Base-by-base conservation (phyloP, 2,888 invertebrate genomes). In the Ethmia dodecea region DNA sequence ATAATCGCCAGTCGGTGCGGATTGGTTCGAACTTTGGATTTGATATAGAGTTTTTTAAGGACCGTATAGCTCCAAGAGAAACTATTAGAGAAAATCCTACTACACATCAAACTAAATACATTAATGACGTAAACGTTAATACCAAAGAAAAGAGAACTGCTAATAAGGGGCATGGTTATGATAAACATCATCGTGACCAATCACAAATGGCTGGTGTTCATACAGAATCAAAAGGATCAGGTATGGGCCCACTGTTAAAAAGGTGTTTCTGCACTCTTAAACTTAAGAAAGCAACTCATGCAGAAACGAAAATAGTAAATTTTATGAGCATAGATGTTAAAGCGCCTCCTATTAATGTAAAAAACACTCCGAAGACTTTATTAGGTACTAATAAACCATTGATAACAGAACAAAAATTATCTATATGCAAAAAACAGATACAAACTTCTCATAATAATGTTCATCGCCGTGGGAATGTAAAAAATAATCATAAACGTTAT, bases 251-350 rank as follows among this genome's bases (percentile, higher is more conserved):
- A 3, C 22, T 22, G 8, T 46, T 72, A 22, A 63, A 57, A 43
- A 55, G 59, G 45, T 66, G 66, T 43, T 63, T 68, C 37, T 69
- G 67, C 45, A 56, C 59, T 8, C 40, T 55, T 5, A 57, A 58
- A 45, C 39, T 60, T 22, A 56, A 54, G 14, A 57, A 47, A 35
- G 16, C 38, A 3, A 11, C 16, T 9, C 24, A 28, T 9, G 24
- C 13, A 5, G 5, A 5, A 31, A 37, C 6, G 16, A 9, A 16
- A n/a, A 22, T n/a, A 8, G 22, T 22, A 3, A 22, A 22, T 4
- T 22, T n/a, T 22, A 22, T 22, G 22, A n/a, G 22, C n/a, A 8
- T n/a, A n/a, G n/a, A 31, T n/a, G 13, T 13, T 11, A 22, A 3
- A n/a, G n/a, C n/a, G n/a, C n/a, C n/a, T n/a, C n/a, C n/a, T n/a